phyloP scores from a whole-genome alignment of 2,113 vertebrate genomes.

The Cynopterus brachyotis region DNA sequence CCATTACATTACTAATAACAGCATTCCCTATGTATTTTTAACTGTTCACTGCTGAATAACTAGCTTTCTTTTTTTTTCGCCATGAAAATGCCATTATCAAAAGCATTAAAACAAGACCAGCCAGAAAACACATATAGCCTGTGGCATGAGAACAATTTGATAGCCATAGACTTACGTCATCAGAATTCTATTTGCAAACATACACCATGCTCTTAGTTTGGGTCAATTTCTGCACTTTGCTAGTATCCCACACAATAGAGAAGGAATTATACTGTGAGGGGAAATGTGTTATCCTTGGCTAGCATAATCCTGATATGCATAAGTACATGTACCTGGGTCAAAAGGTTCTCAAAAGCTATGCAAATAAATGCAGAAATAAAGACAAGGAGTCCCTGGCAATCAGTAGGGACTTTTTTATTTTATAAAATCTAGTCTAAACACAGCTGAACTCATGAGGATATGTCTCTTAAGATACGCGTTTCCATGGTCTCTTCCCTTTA shows the following conservation, averaged over 20 bases:
- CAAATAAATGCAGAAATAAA: slow-evolving; percentile 38
- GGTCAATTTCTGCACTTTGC: background rate
- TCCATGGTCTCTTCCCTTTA: background rate
- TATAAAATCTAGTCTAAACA: slow-evolving; percentile 47
- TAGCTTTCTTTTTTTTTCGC: background rate
- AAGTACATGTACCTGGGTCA: background rate
- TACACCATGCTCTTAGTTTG: background rate
- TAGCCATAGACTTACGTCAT: background rate
- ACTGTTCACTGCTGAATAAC: background rate
- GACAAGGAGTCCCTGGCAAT: background rate
- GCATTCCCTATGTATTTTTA: background rate
- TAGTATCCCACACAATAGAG: background rate
- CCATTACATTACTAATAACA: too few species aligned
- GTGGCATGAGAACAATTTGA: background rate
- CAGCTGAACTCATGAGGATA: background rate
- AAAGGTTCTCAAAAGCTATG: slow-evolving; percentile 23
- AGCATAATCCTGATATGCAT: background rate
- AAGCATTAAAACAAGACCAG: background rate
- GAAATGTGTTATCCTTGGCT: background rate
- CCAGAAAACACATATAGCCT: background rate
- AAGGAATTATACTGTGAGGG: background rate
- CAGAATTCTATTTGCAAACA: background rate
- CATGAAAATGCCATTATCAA: slow-evolving; percentile 6
- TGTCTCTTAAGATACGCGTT: background rate
- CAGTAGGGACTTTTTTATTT: background rate